Evolutionary conservation across 2,888 invertebrate genomes (phyloP), one percentile per base, ranked within the genome.

Genomic region (Diadegma fenestrale): DNA sequence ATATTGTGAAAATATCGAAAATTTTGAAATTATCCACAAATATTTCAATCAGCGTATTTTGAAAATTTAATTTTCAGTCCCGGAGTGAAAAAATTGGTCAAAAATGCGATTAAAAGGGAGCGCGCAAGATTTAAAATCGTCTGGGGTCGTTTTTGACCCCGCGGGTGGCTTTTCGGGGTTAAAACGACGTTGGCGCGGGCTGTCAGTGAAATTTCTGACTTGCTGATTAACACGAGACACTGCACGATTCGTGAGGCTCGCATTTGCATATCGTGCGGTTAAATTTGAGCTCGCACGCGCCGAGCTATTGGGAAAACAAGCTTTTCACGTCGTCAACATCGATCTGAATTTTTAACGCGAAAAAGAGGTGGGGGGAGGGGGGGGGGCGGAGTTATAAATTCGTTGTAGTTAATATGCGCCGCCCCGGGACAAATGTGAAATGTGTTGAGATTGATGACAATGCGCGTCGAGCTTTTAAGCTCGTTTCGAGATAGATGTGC

Each of bases 381-480:
- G 10, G 22, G 2, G 26, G 54, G 64, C 26, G 54, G 48, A 58
- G 80, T 84, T 84, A 84, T 66, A 80, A 84, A 84, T 80, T 84
- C 61, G 61, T n/a, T 72, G 72, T 61, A 68, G 75, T 64, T 12
- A 10, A 79, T 71, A 54, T 51, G 48, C 80, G 75, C 26, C 64
- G n/a, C n/a, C 19, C 54, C 51, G 19, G 68, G 79, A 76, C 73
- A 82, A 82, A 82, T 73, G 75, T 37, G 71, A 78, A 79, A 68
- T 68, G 78, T 77, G 73, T 85, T 73, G 71, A 85, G 78, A 85
- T 85, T 82, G 85, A 82, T 85, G 85, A 45, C 48, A 81, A 75
- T 75, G 75, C 78, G 69, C 68, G 81, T 68, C 69, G 82, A 78
- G 78, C 78, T 85, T 85, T 85, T 82, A 75, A 85, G 75, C 81